Evolutionary conservation across 2,888 invertebrate species (phyloP), one percentile per base, ranked within the genome.

Genomic region (Augiades crinisus): DNA sequence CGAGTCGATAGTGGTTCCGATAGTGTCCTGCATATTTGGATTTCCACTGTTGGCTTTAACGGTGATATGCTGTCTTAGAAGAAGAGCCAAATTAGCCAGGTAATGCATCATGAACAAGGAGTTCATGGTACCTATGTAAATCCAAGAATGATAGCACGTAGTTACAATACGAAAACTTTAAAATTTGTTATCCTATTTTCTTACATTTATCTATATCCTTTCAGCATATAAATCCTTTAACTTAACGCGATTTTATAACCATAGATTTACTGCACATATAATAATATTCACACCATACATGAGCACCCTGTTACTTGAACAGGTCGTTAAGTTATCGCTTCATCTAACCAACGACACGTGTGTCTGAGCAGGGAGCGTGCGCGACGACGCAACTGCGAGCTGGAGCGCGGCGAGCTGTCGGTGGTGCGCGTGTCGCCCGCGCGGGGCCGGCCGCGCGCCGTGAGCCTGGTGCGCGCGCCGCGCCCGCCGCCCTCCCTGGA

Each of bases 21-120:
- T 96, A 63, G 94, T 96, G 44, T 96, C 96, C 50, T 96, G 96
- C 80, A 97, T 97, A 73, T 92, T 97, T 70, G 96, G 96, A 53
- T 97, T 97, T 72, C 97, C 97, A 30, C 87, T 97, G 60, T 81
- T 97, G 74, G 96, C 96, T 2, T 91, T 97, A 54, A 92, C 96
- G 60, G 94, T 97, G 59, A 96, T 97, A 70, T 97, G 96, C 83
- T 96, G 96, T 74, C 90, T 97, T 58, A 90, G 96, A 53, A 91
- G 95, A 67, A 91, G 96, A 67, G 96, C 96, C 2, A 96, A 96
- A 78, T 75, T 96, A 68, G 96, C 96, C 7, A 86, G 90, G 90
- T 88, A 67, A 74, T n/a, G n/a, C n/a, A n/a, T n/a, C n/a, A n/a
- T n/a, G n/a, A n/a, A n/a, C n/a, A n/a, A n/a, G n/a, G n/a, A n/a